phyloP scores from a whole-genome alignment of 2,888 invertebrate species.

The Ceriagrion tenellum region DNA sequence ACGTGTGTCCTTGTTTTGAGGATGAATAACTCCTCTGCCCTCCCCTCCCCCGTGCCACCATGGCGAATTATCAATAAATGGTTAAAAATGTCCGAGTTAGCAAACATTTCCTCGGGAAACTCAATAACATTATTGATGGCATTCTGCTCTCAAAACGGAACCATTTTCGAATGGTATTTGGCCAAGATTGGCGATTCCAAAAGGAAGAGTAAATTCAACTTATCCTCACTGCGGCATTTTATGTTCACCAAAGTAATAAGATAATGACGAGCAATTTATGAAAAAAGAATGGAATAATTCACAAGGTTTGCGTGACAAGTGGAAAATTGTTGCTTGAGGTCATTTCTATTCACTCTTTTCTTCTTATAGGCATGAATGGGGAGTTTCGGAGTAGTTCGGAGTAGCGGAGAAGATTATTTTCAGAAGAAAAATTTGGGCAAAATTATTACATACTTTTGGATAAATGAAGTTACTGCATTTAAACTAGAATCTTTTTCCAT shows the following conservation, averaged over 20 bases:
- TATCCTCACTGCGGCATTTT: neutral
- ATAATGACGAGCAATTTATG: neutral
- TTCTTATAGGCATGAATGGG: too few species aligned
- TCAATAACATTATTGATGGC: neutral
- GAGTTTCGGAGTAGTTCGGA: too few species aligned
- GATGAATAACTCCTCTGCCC: slow-evolving; percentile 7
- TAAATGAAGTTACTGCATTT: too few species aligned
- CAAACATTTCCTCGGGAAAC: neutral
- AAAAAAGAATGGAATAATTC: neutral
- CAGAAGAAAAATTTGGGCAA: too few species aligned
- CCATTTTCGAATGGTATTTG: neutral
- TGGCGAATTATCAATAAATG: neutral
- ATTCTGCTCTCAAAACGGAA: neutral
- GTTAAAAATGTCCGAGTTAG: neutral
- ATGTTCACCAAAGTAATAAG: neutral
- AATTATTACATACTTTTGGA: too few species aligned
- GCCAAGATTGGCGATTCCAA: neutral
- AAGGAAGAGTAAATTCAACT: neutral
- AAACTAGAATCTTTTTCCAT: too few species aligned
- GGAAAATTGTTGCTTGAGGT: too few species aligned
- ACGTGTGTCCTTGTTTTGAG: neutral
- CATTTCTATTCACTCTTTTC: too few species aligned
- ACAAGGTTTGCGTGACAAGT: neutral
- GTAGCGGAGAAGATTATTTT: too few species aligned
- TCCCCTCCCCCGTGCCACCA: neutral